Conservation (phyloP, 2,888 invertebrate species). For the Eupithecia tripunctaria region DNA sequence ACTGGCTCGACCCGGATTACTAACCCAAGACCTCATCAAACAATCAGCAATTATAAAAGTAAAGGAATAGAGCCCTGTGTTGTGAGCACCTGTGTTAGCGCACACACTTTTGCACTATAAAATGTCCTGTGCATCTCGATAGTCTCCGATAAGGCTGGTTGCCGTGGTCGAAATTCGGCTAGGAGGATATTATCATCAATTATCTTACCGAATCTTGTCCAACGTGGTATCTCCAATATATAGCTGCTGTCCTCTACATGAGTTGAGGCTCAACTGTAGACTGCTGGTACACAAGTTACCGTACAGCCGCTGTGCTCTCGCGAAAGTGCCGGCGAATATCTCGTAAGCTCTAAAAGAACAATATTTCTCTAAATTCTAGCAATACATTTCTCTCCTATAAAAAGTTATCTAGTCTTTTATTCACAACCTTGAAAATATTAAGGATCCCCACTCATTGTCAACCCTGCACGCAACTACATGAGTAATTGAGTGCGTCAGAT, state of each 20-base stretch:
- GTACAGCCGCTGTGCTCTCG: conserved; percentile 43
- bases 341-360: conserved; percentile 56
- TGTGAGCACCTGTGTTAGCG: too few species aligned
- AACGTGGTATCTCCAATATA: conserved; percentile 57
- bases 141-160: too few species aligned
- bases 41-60: too few species aligned
- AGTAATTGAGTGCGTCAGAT: not conserved
- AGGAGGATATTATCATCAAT: too few species aligned
- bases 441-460: not conserved
- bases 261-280: conserved; percentile 53
- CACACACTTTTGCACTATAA: too few species aligned
- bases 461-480: not conserved
- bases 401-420: not conserved
- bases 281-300: conserved; percentile 55
- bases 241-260: conserved; percentile 53
- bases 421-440: not conserved
- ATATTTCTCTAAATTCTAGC: not conserved
- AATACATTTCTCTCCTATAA: not conserved
- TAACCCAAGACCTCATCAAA: too few species aligned
- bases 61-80: too few species aligned
- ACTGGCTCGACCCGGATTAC: too few species aligned
- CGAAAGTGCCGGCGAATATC: conserved; percentile 59
- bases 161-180: too few species aligned
- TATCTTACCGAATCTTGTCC: conserved; percentile 57
- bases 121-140: too few species aligned